Evolutionary conservation across 2,888 invertebrate species (phyloP).

Genomic region (Osmoderma eremita): DNA sequence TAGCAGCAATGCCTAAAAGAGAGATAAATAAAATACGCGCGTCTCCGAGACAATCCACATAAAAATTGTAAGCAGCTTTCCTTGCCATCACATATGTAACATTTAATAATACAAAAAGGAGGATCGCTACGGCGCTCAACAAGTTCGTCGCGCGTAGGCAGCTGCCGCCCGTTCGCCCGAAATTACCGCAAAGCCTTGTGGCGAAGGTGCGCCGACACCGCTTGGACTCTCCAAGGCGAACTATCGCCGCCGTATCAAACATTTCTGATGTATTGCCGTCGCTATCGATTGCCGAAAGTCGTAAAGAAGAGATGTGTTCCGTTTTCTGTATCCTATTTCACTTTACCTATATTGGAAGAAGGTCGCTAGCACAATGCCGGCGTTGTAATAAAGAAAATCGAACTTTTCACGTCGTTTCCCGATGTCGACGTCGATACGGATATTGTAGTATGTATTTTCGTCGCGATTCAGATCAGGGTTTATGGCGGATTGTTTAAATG

Average conservation of each 20-base stretch:
- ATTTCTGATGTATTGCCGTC: constrained; percentile 51
- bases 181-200: constrained; percentile 37
- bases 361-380: constrained; percentile 21
- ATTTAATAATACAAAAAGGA: constrained; percentile 22
- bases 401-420: constrained; percentile 29
- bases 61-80: too few relatives aligned
- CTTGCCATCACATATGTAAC: constrained; percentile 17
- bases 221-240: constrained; percentile 37
- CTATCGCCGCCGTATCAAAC: constrained; percentile 49
- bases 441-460: background rate
- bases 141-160: constrained; percentile 40
- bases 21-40: too few relatives aligned
- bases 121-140: constrained; percentile 35
- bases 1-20: too few relatives aligned
- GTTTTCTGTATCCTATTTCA: constrained; percentile 37
- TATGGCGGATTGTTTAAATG: background rate
- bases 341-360: constrained; percentile 28
- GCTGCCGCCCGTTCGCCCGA: constrained; percentile 32
- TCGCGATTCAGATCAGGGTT: background rate
- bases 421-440: constrained; percentile 8
- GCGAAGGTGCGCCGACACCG: constrained; percentile 35
- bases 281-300: constrained; percentile 45
- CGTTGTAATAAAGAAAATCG: constrained; percentile 31
- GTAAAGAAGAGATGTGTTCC: constrained; percentile 43
- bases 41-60: too few relatives aligned